These are phyloP conservation scores for Formicarius rufipectus DNA, from an alignment of 2,113 vertebrate genomes.

Conservation along the genomic window DNA sequence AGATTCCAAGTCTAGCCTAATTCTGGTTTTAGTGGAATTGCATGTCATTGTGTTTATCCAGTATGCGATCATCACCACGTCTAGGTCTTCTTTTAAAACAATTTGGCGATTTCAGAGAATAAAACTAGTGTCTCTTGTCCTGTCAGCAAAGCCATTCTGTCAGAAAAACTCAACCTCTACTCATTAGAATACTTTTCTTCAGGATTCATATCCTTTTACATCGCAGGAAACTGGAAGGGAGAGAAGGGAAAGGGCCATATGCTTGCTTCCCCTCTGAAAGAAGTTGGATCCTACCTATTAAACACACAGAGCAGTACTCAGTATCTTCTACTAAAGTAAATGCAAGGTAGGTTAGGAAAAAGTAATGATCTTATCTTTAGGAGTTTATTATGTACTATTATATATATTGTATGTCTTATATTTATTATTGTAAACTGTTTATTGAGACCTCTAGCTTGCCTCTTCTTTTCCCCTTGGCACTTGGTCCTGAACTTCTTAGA, in stretches of 20 bases:
- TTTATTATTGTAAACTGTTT: not conserved
- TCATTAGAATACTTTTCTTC: not conserved
- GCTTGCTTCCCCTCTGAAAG: not conserved
- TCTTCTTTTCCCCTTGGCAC: not conserved
- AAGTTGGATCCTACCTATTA: not conserved
- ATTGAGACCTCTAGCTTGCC: not conserved
- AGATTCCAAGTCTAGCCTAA: not conserved
- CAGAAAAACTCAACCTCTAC: not conserved
- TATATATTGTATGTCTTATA: not conserved
- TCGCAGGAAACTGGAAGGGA: not conserved
- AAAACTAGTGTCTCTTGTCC: not conserved
- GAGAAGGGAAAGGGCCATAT: not conserved
- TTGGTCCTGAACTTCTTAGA: not conserved
- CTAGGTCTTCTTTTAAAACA: not conserved
- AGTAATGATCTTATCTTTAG: not conserved
- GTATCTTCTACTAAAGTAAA: not conserved
- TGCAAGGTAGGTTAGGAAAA: not conserved
- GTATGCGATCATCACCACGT: not conserved
- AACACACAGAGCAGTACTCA: rapidly evolving
- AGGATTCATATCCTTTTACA: not conserved
- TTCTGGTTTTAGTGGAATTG: not conserved
- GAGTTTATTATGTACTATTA: not conserved
- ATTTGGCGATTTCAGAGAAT: not conserved
- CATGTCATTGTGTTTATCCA: not conserved
- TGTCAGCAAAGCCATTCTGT: not conserved